Base-by-base conservation (phyloP, 2,797 vertebrate genomes). In the Pelodytes ibericus region DNA sequence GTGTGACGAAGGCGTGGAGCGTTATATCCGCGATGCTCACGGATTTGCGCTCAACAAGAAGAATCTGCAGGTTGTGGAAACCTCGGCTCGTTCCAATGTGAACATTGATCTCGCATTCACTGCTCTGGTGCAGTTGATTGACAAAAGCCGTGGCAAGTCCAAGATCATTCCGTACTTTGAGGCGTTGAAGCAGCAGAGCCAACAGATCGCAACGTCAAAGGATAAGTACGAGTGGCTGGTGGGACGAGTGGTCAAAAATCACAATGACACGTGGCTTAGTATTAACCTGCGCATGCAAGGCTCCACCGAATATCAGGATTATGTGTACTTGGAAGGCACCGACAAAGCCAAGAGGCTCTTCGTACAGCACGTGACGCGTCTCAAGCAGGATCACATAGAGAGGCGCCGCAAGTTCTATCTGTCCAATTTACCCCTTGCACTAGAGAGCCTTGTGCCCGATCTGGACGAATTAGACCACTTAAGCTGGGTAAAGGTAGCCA, bases 111-210 rank as follows among this genome's bases (percentile, higher is more conserved):
- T 97, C 87, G 97, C 98, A 3, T 99, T 99, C 83, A 82, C 96
- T 84, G 97, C 97, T 31, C 82, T 99, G 79, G 92, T 96, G 88
- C 98, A 99, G 85, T 88, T 99, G 76, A 90, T 98, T 16, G 98
- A 99, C 76, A 94, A 92, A 72, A 90, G 95, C 84, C 89, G 95
- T 24, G 96, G 96, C 1, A 99, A 98, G 77, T 92, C 95, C 5
- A 99, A 99, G 85, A 98, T 99, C 83, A 93, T 98, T 75, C 96
- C 96, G 10, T 99, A 99, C 86, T 99, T 95, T 71, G 98, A 99
- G 83, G 95, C 98, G 0, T 83, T 99, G 59, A 99, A 99, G 83
- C 98, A 98, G 82, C 96, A 99, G 83, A 99, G 96, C 82, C 97
- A 99, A 79, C 97, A 98, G 85, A 99, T 99, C 26, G 98, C 97